Evolutionary conservation across 23 tunicate species (phyloP), one percentile per base, ranked within the genome.

Genomic region (Diplosoma virens): DNA sequence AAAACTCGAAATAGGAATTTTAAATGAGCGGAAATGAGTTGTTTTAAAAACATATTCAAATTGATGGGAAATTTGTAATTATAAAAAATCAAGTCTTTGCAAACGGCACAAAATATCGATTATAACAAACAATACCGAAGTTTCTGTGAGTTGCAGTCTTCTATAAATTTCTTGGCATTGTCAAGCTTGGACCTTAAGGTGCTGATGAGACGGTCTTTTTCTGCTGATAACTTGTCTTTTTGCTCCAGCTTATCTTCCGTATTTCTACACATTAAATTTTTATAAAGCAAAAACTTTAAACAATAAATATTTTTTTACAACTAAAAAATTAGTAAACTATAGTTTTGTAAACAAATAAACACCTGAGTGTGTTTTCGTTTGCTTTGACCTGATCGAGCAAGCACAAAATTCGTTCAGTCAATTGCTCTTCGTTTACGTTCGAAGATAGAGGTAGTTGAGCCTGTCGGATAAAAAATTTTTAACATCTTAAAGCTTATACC

Each of bases 321-420:
- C 11, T 45, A 45, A 45, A 45, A 45, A 45, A 45, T 11, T 45
- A 45, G 11, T 45, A 16, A 7, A n/a, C 21, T n/a, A n/a, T 11
- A 58, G 24, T 7, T 11, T 58, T n/a, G 20, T 14, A 23, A 58
- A n/a, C 66, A 7, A 23, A 34, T 17, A 9, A 61, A 64, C 41
- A 81, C 87, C 87, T 82, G 4, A 82, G 30, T 20, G 87, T 64
- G 29, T 45, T 74, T 61, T 82, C 87, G 33, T 74, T 82, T 5
- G 87, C 75, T 45, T 82, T 65, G 2, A 74, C 35, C 64, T 82
- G 60, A 55, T 82, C 87, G 6, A 37, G 64, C 21, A 82, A 32
- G 3, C 72, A 71, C 20, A 75, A 3, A n/a, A 82, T 63, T 37
- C 41, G 18, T 37, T 81, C 79, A 16, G 58, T 32, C 25, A 58